Evolutionary conservation across 2,113 vertebrate genomes (phyloP), one percentile per base, ranked within the genome.

Genomic region (Erythrocercus mccallii): DNA sequence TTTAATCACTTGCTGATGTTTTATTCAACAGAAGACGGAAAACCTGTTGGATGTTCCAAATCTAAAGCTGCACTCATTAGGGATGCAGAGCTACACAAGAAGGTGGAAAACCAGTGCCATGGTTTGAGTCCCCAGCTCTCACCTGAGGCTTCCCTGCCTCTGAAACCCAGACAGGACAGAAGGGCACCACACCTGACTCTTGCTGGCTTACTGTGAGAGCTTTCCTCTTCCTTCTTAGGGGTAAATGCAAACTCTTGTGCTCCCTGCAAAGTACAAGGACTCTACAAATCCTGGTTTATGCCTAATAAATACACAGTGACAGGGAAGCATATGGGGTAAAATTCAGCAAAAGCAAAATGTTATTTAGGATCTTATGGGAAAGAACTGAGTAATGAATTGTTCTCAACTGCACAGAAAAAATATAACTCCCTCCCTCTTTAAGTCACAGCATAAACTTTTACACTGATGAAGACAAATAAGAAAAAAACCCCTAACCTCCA

Each of bases 181-280:
- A 51, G 15, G n/a, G 4, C 24, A 60, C 24, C 60, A 78, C 54
- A 7, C 20, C 51, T 74, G 61, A 12, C 31, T 60, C 19, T 9
- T 47, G 37, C 48, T 56, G 42, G 1, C 12, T 90, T 51, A 30
- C 15, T 51, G 64, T 58, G 81, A 38, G 62, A 83, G 33, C 48
- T 77, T 85, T 50, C 28, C 8, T 69, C 73, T 54, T 87, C 24
- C 64, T 65, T 60, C 37, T 80, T 42, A 40, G 37, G n/a, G 33
- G n/a, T 76, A 87, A 96, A 90, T 80, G 60, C 92, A 94, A 96
- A 77, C 24, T 35, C 24, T 53, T 65, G 40, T 61, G 37, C 86
- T 93, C 91, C 60, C 51, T 86, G 71, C 45, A 72, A 92, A 92
- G 76, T 64, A 47, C 62, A 56, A 77, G 94, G 27, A 81, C 15